phyloP scores from a whole-genome alignment of 2,797 vertebrate species.

The Lateolabrax maculatus region DNA sequence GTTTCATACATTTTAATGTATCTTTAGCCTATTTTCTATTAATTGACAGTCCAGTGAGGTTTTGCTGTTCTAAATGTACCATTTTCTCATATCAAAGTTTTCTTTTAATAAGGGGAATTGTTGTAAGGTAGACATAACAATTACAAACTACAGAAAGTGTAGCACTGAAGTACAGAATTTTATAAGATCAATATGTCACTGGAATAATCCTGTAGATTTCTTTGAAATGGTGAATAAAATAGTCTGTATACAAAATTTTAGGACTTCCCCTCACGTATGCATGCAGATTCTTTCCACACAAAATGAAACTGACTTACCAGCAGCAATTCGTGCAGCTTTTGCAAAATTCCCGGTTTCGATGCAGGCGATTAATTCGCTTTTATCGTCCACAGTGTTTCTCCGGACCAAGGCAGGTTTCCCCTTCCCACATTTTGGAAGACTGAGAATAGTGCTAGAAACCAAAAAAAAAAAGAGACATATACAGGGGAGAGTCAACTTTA shows the following conservation, averaged over 20 bases:
- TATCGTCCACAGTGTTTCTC: constrained; percentile 95
- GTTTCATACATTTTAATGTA: not conserved
- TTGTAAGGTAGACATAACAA: too few relatives aligned
- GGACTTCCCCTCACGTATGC: not conserved
- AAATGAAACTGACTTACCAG: constrained; percentile 85
- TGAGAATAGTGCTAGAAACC: constrained; percentile 80
- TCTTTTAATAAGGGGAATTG: not conserved
- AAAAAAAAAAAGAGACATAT: not conserved
- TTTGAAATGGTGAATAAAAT: not conserved
- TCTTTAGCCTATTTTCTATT: not conserved
- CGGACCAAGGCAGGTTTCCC: constrained; percentile 96
- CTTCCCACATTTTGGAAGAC: constrained; percentile 93
- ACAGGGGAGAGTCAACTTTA: not conserved
- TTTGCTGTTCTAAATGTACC: not conserved
- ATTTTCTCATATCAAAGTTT: not conserved
- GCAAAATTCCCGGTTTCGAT: constrained; percentile 98
- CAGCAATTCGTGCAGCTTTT: constrained; percentile 96
- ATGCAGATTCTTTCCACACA: not conserved
- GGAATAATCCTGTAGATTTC: not conserved
- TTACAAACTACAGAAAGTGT: too few relatives aligned
- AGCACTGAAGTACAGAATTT: not conserved
- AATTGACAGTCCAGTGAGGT: not conserved
- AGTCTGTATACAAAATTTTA: not conserved
- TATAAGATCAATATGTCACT: not conserved
- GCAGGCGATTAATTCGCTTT: constrained; percentile 95